Evolutionary conservation across 2,888 invertebrate genomes (phyloP), one percentile per base, ranked within the genome.

Genomic region (Parelbella ahira): DNA sequence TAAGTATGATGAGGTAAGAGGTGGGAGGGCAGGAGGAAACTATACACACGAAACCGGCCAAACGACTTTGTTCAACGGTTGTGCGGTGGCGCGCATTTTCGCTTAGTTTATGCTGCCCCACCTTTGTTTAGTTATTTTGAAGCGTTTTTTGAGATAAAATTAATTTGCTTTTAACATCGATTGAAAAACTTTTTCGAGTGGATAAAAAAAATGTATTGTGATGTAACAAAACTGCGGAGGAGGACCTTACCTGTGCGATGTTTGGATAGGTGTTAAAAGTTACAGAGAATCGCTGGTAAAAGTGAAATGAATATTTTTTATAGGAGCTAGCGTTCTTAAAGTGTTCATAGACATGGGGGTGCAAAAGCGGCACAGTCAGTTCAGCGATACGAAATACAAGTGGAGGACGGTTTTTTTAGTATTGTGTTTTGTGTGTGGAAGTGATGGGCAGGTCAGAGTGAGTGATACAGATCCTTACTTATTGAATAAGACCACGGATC

Each of bases 1-100:
- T 41, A 41, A 15, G 41, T 41, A 41, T 41, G 33, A 60, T 54
- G 60, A 63, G 57, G 56, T 45, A 51, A 52, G 54, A 56, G 33
- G 41, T 33, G 59, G 58, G 56, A 57, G 59, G 68, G 63, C 61
- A 61, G 72, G 60, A 68, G 68, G 66, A 60, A 67, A 66, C 53
- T 58, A 60, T 53, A 59, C 49, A 50, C 49, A 64, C 62, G 55
- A 77, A 87, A 86, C 87, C 81, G 81, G 84, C 77, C 78, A 75
- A 82, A 84, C 86, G 63, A 75, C 84, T 83, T 75, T 74, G 72
- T 73, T 63, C 83, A 86, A 86, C 87, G 86, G 87, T 81, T 80
- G 84, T 67, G 69, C 73, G 56, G 67, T 53, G 50, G 69, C 72
- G 82, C 78, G 78, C 61, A 69, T 73, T 75, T 80, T 76, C 68